Evolutionary conservation across 2,113 vertebrate species (phyloP).

Genomic region (cattle (Bos taurus)): DNA sequence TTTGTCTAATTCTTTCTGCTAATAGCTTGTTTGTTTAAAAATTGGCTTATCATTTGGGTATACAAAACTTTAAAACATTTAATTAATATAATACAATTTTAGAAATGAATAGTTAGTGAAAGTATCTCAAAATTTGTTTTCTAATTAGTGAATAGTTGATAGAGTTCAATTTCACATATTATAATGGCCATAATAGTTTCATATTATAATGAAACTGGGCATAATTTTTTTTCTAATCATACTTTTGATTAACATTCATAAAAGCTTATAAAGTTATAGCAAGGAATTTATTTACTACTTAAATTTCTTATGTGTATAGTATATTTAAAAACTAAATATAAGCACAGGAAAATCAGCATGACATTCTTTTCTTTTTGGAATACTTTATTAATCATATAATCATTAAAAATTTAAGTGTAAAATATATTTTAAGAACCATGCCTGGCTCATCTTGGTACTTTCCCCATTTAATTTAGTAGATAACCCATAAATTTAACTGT

Average conservation of each 20-base stretch:
- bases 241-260: background rate
- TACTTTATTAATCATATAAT: background rate
- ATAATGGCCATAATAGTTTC: background rate
- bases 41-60: background rate
- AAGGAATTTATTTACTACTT: background rate
- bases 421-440: background rate
- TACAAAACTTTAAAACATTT: background rate
- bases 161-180: background rate
- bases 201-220: background rate
- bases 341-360: background rate
- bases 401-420: background rate
- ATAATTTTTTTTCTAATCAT: background rate
- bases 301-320: background rate
- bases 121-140: constrained; percentile 53
- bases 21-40: constrained; percentile 7
- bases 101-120: background rate
- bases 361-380: background rate
- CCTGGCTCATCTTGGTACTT: background rate
- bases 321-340: constrained; percentile 17
- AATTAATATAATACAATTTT: background rate
- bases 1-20: background rate
- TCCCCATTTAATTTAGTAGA: background rate
- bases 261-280: background rate
- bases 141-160: constrained; percentile 44
- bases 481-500: background rate